phyloP scores from a whole-genome alignment of 2,113 vertebrate genomes.

The Bos taurus region ARS-UCD2.0 NC_037347.1:3890001-3890500 shows the following conservation, averaged over 20 bases:
- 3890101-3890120: not conserved
- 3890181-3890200: not conserved
- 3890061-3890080: not conserved
- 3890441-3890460: not conserved
- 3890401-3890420: not conserved
- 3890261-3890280: not conserved
- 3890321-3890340: not conserved
- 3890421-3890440: not conserved
- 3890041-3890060: not conserved
- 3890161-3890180: not conserved
- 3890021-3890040: not conserved
- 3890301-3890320: not conserved
- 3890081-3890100: not conserved
- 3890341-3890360: not conserved
- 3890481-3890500: not conserved
- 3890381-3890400: not conserved
- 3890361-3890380: fast-evolving
- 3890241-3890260: not conserved
- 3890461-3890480: not conserved
- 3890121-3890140: not conserved
- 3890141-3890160: not conserved
- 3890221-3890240: not conserved
- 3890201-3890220: not conserved
- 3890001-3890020: not conserved
- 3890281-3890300: not conserved